Conservation (phyloP, 1,140 invertebrate genomes). For the Drosophila subpulchrella region DNA sequence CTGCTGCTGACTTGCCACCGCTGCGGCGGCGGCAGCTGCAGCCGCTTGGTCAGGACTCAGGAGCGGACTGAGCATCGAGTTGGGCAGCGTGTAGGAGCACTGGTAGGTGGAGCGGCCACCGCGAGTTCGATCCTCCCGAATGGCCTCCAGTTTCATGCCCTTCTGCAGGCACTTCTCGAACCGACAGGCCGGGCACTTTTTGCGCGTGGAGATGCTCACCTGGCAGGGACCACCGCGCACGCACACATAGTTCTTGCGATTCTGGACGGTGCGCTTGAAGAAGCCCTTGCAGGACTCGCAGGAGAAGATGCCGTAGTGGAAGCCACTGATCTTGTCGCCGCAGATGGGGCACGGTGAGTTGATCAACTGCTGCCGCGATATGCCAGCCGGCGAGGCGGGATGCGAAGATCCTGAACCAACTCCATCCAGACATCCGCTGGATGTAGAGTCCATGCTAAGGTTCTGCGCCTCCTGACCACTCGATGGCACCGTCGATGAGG, state of each 20-base stretch:
- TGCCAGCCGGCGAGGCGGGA: constrained; percentile 87
- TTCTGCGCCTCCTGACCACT: constrained; percentile 69
- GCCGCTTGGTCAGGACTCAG: constrained; percentile 75
- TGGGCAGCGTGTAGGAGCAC: constrained; percentile 94
- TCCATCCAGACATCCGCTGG: constrained; percentile 23
- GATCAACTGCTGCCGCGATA: constrained; percentile 92
- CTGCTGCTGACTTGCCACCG: constrained; percentile 35
- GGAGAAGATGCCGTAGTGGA: constrained; percentile 98
- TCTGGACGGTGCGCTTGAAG: constrained; percentile 99
- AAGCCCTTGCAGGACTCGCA: constrained; percentile 99
- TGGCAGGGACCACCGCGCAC: constrained; percentile 95
- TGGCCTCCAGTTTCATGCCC: constrained; percentile 99
- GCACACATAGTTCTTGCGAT: constrained; percentile 98
- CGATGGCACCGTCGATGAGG: constrained; percentile 5
- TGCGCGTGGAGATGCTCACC: constrained; percentile 95
- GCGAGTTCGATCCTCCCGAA: constrained; percentile 96
- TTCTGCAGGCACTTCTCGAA: constrained; percentile 98
- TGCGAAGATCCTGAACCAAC: constrained; percentile 34
- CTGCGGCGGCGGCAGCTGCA: constrained; percentile 52
- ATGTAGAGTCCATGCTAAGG: constrained; percentile 63
- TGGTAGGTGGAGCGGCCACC: constrained; percentile 98
- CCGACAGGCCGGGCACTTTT: constrained; percentile 98
- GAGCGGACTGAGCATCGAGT: constrained; percentile 86
- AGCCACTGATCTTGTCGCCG: constrained; percentile 97
- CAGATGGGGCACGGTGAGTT: constrained; percentile 97